These are phyloP conservation scores for Rhagonycha lutea DNA, from an alignment of 2,888 invertebrate genomes.

Conservation along the genomic window DNA sequence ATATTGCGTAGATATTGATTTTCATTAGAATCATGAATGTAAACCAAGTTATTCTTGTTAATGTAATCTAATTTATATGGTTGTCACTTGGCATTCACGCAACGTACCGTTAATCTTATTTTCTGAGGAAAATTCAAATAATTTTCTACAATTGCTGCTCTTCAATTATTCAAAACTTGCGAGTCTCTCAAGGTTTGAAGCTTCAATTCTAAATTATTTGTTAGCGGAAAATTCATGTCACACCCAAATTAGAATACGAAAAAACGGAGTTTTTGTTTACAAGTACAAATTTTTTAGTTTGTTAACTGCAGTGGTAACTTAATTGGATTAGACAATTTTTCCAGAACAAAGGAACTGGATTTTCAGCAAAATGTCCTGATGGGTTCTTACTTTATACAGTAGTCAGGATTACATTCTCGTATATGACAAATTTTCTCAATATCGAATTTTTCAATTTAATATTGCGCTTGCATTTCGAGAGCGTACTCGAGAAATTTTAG, in stretches of 20 bases:
- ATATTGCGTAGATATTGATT: constrained; percentile 16
- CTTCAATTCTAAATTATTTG: constrained; percentile 17
- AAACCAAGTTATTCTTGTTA: constrained; percentile 24
- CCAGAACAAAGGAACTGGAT: background rate
- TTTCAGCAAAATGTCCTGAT: background rate
- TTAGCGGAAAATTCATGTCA: constrained; percentile 11
- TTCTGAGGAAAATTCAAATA: constrained; percentile 23
- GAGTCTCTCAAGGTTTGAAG: constrained; percentile 9
- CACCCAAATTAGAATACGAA: constrained; percentile 11
- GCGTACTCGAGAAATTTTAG: background rate
- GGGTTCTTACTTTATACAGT: background rate
- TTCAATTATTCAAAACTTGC: constrained; percentile 22
- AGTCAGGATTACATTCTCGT: background rate
- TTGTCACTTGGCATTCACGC: constrained; percentile 20
- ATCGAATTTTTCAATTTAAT: background rate
- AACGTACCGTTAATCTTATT: constrained; percentile 27
- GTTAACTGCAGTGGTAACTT: background rate
- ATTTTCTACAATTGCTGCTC: constrained; percentile 27
- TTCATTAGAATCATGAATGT: constrained; percentile 10
- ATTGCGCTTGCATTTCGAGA: background rate
- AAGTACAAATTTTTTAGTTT: background rate
- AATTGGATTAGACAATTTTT: background rate
- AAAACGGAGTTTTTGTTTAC: constrained; percentile 10
- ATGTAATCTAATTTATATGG: constrained; percentile 24
- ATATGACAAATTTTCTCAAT: background rate